Evolutionary conservation across 2,113 vertebrate genomes (phyloP).

Genomic region (Epinephelus lanceolatus): DNA sequence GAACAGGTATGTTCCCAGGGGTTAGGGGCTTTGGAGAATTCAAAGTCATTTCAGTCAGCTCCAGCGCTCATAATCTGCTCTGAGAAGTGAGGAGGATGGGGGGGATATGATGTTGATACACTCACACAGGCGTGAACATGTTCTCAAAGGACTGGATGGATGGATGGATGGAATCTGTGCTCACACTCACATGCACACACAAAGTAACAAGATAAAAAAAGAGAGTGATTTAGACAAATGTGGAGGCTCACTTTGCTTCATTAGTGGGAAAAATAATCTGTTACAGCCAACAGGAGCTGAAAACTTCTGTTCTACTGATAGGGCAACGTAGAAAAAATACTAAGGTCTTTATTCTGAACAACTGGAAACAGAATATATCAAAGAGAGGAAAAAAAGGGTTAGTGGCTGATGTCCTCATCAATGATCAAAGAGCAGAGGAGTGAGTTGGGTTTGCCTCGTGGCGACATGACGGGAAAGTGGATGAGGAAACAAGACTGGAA

Average conservation of each 20-base stretch:
- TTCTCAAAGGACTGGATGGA: constrained; percentile 63
- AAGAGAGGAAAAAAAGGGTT: neutral
- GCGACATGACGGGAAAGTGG: constrained; percentile 37
- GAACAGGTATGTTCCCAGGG: constrained; percentile 79
- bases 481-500: constrained; percentile 52
- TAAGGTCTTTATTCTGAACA: neutral
- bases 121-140: constrained; percentile 70
- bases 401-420: constrained; percentile 14
- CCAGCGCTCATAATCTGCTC: constrained; percentile 61
- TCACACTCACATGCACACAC: neutral
- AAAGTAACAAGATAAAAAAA: neutral
- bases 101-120: constrained; percentile 65
- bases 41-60: constrained; percentile 65
- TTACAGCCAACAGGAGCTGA: neutral
- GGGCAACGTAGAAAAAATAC: neutral
- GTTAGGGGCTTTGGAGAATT: constrained; percentile 69
- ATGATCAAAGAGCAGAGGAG: constrained; percentile 26
- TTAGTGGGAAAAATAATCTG: neutral
- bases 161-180: constrained; percentile 65
- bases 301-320: neutral
- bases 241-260: neutral
- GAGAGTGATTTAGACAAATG: neutral
- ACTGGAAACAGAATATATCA: neutral
- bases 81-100: constrained; percentile 53
- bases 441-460: neutral